phyloP scores from a whole-genome alignment of 2,797 vertebrate genomes.

The Phoebastria nigripes region DNA sequence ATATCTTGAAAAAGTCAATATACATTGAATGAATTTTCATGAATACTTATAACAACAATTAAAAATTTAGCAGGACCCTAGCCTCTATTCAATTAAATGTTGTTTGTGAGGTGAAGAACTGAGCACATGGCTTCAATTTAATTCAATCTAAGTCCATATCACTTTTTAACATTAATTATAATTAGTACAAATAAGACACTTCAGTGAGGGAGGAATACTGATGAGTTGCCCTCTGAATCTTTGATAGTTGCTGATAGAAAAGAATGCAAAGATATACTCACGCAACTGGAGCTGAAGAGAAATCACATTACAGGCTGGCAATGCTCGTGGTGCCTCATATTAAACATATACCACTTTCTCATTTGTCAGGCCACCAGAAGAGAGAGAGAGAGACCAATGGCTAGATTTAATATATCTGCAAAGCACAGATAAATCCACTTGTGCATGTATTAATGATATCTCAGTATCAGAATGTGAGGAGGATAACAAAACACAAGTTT shows the following conservation, averaged over 20 bases:
- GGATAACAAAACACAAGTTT: not conserved
- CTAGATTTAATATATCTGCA: not conserved
- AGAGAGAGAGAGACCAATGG: not conserved
- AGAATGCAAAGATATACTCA: not conserved
- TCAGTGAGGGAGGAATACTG: not conserved
- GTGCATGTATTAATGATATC: not conserved
- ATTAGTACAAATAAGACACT: not conserved
- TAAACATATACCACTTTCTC: not conserved
- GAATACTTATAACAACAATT: not conserved
- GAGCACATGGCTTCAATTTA: not conserved
- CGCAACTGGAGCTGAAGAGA: not conserved
- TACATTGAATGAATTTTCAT: not conserved
- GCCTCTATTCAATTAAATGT: not conserved
- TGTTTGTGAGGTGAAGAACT: not conserved
- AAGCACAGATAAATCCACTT: slow-evolving; percentile 32
- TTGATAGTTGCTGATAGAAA: not conserved
- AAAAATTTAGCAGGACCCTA: not conserved
- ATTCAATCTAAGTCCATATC: not conserved
- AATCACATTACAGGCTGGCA: not conserved
- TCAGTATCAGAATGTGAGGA: not conserved
- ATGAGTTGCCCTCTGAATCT: not conserved
- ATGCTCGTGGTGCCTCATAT: not conserved
- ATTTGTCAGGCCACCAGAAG: not conserved
- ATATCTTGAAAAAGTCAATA: not conserved
- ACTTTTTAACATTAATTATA: not conserved